Evolutionary conservation across 2,797 vertebrate genomes (phyloP).

Genomic region (Anabacerthia variegaticeps): DNA sequence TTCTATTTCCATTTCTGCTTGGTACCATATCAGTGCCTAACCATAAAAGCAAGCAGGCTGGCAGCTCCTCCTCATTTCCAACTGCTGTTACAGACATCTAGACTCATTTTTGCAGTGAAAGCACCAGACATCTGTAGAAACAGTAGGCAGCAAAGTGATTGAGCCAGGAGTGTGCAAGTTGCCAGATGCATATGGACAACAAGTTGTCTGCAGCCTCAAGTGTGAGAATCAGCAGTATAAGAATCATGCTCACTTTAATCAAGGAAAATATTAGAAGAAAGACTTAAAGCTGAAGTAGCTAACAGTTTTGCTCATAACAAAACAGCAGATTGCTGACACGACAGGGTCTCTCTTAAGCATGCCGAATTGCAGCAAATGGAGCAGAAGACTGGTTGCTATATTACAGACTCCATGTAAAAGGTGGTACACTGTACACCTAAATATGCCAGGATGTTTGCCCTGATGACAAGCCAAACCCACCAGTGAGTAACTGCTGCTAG

Average conservation of each 20-base stretch:
- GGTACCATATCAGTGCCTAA: neutral
- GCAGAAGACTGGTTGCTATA: conserved; percentile 20
- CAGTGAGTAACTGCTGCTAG: neutral
- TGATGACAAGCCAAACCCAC: conserved; percentile 36
- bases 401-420: neutral
- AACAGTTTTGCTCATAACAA: conserved; percentile 55
- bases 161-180: conserved; percentile 26
- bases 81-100: neutral
- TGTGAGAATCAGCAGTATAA: conserved; percentile 13
- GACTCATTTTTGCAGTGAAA: conserved; percentile 24
- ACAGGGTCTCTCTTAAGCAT: neutral
- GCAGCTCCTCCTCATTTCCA: conserved; percentile 12
- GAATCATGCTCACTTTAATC: conserved; percentile 10
- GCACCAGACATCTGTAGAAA: conserved; percentile 61
- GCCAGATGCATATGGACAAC: conserved; percentile 48
- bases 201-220: conserved; percentile 44
- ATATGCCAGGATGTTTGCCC: neutral
- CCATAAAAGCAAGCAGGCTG: neutral
- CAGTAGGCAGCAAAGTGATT: conserved; percentile 48
- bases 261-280: conserved; percentile 39
- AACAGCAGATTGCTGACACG: conserved; percentile 56
- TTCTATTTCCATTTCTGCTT: neutral
- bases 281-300: conserved; percentile 25
- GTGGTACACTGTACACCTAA: neutral
- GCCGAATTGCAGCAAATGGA: conserved; percentile 37